Conservation (phyloP, 2,888 invertebrate genomes). For the Nymphalis c-album region DNA sequence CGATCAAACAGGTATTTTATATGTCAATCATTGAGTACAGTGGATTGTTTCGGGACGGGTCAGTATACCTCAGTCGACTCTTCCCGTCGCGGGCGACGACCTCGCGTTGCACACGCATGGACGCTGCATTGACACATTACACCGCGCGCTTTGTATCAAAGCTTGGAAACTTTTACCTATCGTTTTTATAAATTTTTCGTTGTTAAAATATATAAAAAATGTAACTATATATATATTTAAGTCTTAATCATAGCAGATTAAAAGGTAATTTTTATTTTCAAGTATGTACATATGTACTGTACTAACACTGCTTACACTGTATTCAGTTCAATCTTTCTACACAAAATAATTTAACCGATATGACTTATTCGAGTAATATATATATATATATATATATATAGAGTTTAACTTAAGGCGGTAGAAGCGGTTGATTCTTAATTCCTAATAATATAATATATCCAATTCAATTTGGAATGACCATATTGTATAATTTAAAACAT, state of each 20-base stretch:
- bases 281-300: no score
- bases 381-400: not conserved
- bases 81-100: slow-evolving; percentile 64
- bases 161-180: slow-evolving; percentile 34
- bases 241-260: no score
- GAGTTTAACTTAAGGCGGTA: no score
- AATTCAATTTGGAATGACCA: no score
- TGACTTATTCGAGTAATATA: not conserved
- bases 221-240: no score
- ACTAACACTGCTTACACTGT: no score
- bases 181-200: not conserved
- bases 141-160: slow-evolving; percentile 53
- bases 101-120: slow-evolving; percentile 58
- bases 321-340: no score
- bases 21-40: slow-evolving; percentile 23
- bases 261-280: no score
- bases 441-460: no score
- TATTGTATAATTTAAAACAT: no score
- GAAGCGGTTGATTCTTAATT: no score
- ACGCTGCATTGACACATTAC: slow-evolving; percentile 63
- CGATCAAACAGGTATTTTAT: not conserved
- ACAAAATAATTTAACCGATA: no score
- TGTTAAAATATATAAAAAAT: not conserved
- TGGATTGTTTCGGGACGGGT: slow-evolving; percentile 46
- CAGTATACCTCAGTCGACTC: slow-evolving; percentile 68